These are phyloP conservation scores for Danio choprae DNA, from an alignment of 2,797 vertebrate genomes.

Conservation along the genomic window DNA sequence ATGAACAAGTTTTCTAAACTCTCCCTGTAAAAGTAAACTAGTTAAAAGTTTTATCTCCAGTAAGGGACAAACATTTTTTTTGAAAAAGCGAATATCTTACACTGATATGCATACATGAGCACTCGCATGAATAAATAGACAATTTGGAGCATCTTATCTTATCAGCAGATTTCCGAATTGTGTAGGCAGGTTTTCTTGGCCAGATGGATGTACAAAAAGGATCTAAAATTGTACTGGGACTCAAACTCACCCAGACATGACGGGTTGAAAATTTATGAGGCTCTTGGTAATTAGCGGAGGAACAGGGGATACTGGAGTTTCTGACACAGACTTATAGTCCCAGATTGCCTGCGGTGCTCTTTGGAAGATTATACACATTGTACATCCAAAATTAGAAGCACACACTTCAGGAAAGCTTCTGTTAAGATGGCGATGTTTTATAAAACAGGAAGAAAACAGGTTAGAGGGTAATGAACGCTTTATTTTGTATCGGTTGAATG, in stretches of 20 bases:
- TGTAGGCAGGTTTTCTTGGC: slow-evolving; percentile 19
- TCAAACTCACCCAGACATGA: slow-evolving; percentile 44
- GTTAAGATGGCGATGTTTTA: neutral
- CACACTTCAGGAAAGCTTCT: neutral
- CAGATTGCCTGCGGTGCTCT: slow-evolving; percentile 21
- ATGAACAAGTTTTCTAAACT: too few relatives aligned
- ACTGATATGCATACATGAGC: neutral
- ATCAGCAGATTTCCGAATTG: slow-evolving; percentile 25
- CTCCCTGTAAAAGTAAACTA: too few relatives aligned
- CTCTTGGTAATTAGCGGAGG: slow-evolving; percentile 35
- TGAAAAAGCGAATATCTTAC: neutral
- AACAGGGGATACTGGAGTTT: slow-evolving; percentile 32
- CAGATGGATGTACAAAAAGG: slow-evolving; percentile 44
- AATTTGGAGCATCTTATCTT: slow-evolving; percentile 4
- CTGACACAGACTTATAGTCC: slow-evolving; percentile 34
- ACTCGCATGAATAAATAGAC: slow-evolving; percentile 30
- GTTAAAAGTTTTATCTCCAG: too few relatives aligned
- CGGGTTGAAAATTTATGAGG: slow-evolving; percentile 42
- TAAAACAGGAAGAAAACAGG: slow-evolving; percentile 15
- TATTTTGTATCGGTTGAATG: neutral
- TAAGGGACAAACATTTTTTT: too few relatives aligned
- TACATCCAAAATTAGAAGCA: slow-evolving; percentile 1
- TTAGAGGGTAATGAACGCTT: slow-evolving; percentile 14
- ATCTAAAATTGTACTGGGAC: slow-evolving; percentile 48
- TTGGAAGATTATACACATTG: slow-evolving; percentile 32